Base-by-base conservation (phyloP, 2,113 vertebrate species). In the Xiphophorus couchianus region DNA sequence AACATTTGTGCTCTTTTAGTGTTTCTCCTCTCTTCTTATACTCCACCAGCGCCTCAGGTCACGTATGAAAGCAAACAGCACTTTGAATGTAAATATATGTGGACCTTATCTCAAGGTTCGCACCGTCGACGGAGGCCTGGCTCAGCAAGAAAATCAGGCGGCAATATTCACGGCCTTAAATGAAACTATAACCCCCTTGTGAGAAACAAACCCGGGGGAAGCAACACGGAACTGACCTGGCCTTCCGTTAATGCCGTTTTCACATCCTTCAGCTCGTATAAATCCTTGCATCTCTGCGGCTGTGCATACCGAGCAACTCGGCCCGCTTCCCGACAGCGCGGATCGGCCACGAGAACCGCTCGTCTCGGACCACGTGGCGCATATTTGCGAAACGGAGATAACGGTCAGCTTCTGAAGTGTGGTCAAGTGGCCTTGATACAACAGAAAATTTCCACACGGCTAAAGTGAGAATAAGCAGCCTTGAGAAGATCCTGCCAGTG, bases 61-160 rank as follows among this genome's bases (percentile, higher is more conserved):
- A 78, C 74, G 48, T 33, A 42, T 31, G 15, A 58, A 66, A 69
- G 69, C 62, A 76, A 51, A 25, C 42, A 13, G 28, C 9, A 30
- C 69, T 79, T 51, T 86, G 86, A 90, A 89, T 90, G 80, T 77
- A 80, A 91, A 89, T 78, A 72, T n/a, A 35, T 44, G 74, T 66
- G 30, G 69, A 74, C 69, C 58, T 51, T 62, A 70, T 83, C 87
- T 85, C 75, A 86, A 84, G 85, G 76, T 51, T 66, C 29, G 30
- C 51, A 60, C 61, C 71, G 35, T 71, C n/a, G 3, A 66, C 33
- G 27, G 77, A 76, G 73, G 69, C 61, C 66, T 58, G 79, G 67
- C 65, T 65, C 74, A 78, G 82, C 61, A 29, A 65, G 44, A 61
- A 62, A 66, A 69, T 61, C 1, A 1, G 66, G 39, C 73, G 69